Conservation (phyloP, 2,797 vertebrate species). For the Acanthiza pusilla region DNA sequence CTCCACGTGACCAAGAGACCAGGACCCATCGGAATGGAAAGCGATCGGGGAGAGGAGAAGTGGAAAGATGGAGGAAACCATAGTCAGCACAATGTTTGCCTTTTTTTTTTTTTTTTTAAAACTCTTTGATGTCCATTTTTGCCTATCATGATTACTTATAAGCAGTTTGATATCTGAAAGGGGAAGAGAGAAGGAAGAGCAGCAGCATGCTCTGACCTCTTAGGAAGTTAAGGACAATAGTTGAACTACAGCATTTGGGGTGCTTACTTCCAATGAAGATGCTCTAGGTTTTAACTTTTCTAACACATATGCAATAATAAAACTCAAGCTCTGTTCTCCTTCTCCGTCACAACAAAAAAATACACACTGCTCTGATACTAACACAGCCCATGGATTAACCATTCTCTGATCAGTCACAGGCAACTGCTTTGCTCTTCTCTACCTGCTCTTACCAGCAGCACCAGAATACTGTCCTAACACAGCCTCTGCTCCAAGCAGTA, state of each 20-base stretch:
- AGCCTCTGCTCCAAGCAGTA: conserved; percentile 38
- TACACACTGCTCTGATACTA: not conserved
- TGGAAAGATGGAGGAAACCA: conserved; percentile 58
- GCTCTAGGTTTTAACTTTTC: not conserved
- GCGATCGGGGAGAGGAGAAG: conserved; percentile 11
- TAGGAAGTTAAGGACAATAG: not conserved
- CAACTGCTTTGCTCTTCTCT: conserved; percentile 6
- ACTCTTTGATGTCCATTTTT: not conserved
- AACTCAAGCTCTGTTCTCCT: not conserved
- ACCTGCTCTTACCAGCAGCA: conserved; percentile 45
- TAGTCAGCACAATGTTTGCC: conserved; percentile 32
- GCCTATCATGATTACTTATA: not conserved
- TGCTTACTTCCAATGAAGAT: not conserved
- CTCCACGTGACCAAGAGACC: not conserved
- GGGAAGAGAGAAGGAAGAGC: conserved; percentile 39
- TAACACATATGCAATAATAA: not conserved
- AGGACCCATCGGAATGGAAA: conserved; percentile 37
- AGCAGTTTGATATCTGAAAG: not conserved
- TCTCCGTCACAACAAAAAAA: not conserved
- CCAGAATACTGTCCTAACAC: conserved; percentile 29
- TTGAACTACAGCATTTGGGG: not conserved
- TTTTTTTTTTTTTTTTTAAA: not conserved
- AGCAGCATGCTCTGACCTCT: conserved; percentile 32
- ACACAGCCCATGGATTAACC: not conserved
- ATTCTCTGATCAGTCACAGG: not conserved